Percentiles rank a stretch among this genome's conserved stretches.
Evolutionary conservation across 2,888 invertebrate species (phyloP).

Genomic region (Chymomyza procnemis): DNA sequence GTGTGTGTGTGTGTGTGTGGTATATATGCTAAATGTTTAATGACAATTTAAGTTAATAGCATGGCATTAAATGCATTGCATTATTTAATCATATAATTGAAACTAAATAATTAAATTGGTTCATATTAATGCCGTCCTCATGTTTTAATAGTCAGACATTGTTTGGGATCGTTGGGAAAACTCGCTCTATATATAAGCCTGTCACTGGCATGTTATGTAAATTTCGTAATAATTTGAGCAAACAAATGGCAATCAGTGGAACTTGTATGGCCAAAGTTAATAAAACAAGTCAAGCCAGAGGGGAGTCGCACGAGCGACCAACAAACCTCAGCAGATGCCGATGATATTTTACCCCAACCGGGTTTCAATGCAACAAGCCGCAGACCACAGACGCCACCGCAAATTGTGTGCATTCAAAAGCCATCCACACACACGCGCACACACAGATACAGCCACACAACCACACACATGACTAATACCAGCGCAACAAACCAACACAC

Average conservation of each 20-base stretch:
- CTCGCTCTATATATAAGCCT: no score
- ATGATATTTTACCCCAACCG: conserved; percentile 38
- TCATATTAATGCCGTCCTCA: not conserved
- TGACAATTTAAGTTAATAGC: conserved; percentile 48
- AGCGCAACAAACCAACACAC: not conserved
- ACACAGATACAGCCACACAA: not conserved
- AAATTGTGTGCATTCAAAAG: conserved; percentile 40
- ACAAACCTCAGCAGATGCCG: conserved; percentile 27
- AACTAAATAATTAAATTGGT: conserved; percentile 44
- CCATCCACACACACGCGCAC: not conserved
- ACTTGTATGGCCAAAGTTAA: conserved; percentile 28
- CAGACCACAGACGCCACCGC: conserved; percentile 59
- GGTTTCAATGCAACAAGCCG: conserved; percentile 62
- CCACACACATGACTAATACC: not conserved
- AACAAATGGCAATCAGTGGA: not conserved
- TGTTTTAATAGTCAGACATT: no score
- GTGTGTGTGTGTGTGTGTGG: no score
- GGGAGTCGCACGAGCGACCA: conserved; percentile 9
- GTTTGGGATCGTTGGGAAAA: no score
- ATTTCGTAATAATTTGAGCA: no score
- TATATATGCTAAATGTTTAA: conserved; percentile 18
- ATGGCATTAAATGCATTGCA: conserved; percentile 33
- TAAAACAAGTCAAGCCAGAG: not conserved
- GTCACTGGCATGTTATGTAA: no score
- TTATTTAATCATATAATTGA: conserved; percentile 50